Conservation (phyloP, 2,113 vertebrate genomes). For the Ammodramus savannarum region DNA sequence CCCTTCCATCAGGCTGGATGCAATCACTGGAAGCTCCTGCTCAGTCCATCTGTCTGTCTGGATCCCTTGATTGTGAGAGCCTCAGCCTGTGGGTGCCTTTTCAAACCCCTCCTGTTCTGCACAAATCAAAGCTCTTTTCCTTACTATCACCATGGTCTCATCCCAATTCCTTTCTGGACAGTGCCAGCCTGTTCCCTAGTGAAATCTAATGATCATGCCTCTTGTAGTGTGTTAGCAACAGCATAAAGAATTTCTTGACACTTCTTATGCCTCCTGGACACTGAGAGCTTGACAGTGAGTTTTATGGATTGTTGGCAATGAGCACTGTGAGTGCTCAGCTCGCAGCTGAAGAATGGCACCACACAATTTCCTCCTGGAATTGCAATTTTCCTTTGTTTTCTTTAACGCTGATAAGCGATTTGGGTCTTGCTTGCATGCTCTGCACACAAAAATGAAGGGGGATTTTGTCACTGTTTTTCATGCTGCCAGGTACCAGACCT, state of each 20-base stretch:
- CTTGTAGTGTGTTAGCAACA: constrained; percentile 51
- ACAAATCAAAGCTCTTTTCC: background rate
- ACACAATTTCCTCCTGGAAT: constrained; percentile 7
- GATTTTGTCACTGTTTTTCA: background rate
- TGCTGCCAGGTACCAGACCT: background rate
- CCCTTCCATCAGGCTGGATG: background rate
- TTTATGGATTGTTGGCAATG: constrained; percentile 43
- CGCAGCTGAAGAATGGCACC: background rate
- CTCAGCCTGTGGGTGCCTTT: background rate
- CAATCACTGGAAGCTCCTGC: background rate
- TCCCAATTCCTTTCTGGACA: background rate
- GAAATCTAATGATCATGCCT: constrained; percentile 36
- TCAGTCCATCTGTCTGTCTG: background rate
- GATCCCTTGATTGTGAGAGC: background rate
- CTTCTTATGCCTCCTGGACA: constrained; percentile 31
- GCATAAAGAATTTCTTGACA: constrained; percentile 47
- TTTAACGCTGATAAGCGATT: background rate
- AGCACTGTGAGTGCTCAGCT: background rate
- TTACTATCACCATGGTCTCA: background rate
- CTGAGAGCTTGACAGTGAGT: background rate
- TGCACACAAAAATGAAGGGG: background rate
- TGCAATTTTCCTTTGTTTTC: background rate
- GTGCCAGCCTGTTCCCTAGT: background rate
- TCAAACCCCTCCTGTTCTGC: background rate
- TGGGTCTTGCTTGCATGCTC: background rate